Conservation (phyloP, 2,113 vertebrate genomes). For the Leptodactylus fuscus region DNA sequence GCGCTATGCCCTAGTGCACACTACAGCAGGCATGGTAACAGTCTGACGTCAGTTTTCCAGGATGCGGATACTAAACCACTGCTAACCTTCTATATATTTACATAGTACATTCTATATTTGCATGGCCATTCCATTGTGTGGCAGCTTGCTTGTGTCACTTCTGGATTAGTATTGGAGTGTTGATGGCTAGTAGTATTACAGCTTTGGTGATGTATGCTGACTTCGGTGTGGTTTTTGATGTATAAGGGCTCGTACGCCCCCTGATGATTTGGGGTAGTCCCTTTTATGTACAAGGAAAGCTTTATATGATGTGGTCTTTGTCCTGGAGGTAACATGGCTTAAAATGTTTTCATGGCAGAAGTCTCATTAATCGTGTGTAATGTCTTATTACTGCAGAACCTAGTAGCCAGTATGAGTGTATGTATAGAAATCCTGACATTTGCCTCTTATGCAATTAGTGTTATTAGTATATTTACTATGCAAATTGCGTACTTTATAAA, state of each 20-base stretch:
- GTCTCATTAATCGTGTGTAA: not conserved
- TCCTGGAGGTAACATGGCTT: not conserved
- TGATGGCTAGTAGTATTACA: not conserved
- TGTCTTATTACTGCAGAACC: not conserved
- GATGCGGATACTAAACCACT: not conserved
- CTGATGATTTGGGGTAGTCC: not conserved
- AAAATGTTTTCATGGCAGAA: not conserved
- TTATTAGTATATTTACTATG: not conserved
- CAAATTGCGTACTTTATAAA: not conserved
- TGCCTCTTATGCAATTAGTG: not conserved
- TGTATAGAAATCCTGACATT: not conserved
- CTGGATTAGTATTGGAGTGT: not conserved
- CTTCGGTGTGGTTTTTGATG: not conserved
- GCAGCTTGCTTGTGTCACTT: not conserved
- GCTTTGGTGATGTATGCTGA: not conserved
- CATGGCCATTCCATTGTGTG: not conserved
- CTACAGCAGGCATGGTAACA: not conserved
- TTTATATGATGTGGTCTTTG: not conserved
- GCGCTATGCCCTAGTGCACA: not conserved
- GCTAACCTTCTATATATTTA: not conserved
- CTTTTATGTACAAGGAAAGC: not conserved
- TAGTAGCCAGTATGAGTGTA: not conserved
- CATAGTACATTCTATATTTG: not conserved
- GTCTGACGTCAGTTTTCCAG: not conserved
- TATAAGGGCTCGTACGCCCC: constrained; percentile 8